A percentile compares a stretch with the other conserved stretches of the same genome.
Evolutionary conservation across 2,113 vertebrate species (phyloP).

Genomic region (Scatophagus argus): DNA sequence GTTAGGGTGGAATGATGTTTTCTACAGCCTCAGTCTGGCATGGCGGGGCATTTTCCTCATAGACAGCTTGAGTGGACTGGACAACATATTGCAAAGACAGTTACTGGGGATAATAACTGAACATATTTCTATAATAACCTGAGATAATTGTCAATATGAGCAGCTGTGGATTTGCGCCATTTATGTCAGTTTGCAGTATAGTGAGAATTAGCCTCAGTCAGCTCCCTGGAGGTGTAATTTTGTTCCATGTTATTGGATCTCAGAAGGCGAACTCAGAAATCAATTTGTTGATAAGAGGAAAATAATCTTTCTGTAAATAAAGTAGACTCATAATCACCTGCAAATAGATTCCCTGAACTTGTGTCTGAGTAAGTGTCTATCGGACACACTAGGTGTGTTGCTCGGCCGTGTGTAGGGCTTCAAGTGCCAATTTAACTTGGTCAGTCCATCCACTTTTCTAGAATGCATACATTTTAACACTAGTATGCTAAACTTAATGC

Average conservation of each 20-base stretch:
- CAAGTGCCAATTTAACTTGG: neutral
- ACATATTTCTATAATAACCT: constrained; percentile 62
- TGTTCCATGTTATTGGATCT: constrained; percentile 32
- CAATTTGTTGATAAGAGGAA: neutral
- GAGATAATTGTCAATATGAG: constrained; percentile 48
- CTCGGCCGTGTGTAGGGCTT: no score
- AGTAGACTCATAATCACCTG: neutral
- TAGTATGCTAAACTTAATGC: neutral
- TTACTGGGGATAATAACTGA: constrained; percentile 54
- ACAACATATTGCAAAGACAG: constrained; percentile 48
- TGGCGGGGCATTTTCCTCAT: constrained; percentile 64
- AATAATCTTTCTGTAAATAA: neutral
- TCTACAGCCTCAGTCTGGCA: constrained; percentile 64
- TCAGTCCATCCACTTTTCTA: neutral
- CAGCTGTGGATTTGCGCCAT: constrained; percentile 44
- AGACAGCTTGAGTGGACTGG: constrained; percentile 45
- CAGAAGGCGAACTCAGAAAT: constrained; percentile 11
- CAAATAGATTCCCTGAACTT: neutral
- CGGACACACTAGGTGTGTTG: no score
- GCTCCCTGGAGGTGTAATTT: constrained; percentile 28
- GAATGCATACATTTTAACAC: neutral
- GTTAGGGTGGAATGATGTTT: constrained; percentile 71
- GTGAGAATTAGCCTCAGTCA: constrained; percentile 22
- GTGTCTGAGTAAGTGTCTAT: no score
- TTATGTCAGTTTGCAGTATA: constrained; percentile 50